Conservation (phyloP, 2,888 invertebrate genomes). For the Lepas anatifera region DNA sequence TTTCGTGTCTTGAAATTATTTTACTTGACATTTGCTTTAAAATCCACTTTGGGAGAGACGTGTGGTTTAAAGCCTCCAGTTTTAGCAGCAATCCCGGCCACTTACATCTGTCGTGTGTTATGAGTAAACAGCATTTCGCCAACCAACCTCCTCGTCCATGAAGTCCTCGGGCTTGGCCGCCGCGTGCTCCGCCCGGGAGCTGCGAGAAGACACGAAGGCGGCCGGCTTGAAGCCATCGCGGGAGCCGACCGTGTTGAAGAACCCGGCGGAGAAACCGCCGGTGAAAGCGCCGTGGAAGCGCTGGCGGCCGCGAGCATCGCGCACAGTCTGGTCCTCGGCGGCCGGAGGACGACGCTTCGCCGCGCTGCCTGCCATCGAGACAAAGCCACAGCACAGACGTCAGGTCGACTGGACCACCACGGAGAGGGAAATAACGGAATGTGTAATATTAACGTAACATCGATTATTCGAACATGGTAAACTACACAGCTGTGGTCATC, state of each 20-base stretch:
- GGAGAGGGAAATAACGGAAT: no score
- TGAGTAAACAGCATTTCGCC: no score
- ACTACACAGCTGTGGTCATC: not conserved
- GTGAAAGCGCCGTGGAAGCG: constrained; percentile 99
- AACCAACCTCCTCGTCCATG: constrained; percentile 88
- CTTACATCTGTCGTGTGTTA: no score
- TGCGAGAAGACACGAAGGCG: constrained; percentile 76
- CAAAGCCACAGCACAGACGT: not conserved
- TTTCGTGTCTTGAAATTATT: no score
- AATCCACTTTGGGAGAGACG: no score
- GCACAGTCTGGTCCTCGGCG: not conserved
- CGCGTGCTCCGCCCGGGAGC: constrained; percentile 26
- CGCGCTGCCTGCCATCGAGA: not conserved
- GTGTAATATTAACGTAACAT: no score
- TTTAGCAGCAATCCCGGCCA: no score
- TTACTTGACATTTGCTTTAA: no score
- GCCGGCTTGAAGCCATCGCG: constrained; percentile 89
- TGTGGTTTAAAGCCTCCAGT: no score
- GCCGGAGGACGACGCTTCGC: not conserved
- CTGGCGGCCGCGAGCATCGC: constrained; percentile 38
- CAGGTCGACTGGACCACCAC: not conserved
- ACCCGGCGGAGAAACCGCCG: constrained; percentile 95
- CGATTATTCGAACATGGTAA: no score
- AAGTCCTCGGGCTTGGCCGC: constrained; percentile 67
- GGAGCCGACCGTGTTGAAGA: constrained; percentile 91